These are phyloP conservation scores for Malurus splendens DNA, from an alignment of 2,797 vertebrate species.

Conservation along the genomic window DNA sequence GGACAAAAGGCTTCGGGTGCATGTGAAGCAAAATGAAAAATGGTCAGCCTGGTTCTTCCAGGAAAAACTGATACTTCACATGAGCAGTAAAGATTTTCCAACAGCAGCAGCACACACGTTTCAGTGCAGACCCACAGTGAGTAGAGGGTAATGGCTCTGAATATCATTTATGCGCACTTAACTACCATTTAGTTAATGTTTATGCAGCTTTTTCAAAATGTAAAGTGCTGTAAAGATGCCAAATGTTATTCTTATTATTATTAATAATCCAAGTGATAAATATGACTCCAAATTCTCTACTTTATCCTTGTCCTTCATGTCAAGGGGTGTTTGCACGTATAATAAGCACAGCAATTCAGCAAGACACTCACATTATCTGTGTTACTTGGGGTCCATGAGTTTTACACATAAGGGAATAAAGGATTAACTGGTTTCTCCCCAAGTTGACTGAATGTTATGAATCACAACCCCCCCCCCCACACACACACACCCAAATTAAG, in stretches of 20 bases:
- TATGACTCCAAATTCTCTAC: conserved; percentile 8
- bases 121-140: conserved; percentile 8
- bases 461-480: too few relatives aligned
- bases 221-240: conserved; percentile 50
- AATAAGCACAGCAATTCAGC: conserved; percentile 3
- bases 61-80: conserved; percentile 44
- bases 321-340: neutral
- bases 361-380: neutral
- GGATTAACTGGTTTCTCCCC: neutral
- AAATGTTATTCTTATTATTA: conserved; percentile 42
- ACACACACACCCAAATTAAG: neutral
- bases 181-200: conserved; percentile 56
- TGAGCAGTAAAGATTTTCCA: conserved; percentile 52
- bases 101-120: neutral
- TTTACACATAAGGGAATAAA: neutral
- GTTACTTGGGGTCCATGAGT: neutral
- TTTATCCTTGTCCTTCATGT: conserved; percentile 9
- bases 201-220: conserved; percentile 47
- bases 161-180: conserved; percentile 54
- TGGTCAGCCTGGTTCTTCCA: conserved; percentile 33
- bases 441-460: neutral
- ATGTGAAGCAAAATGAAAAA: conserved; percentile 56
- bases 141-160: conserved; percentile 44
- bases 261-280: conserved; percentile 47
- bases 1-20: conserved; percentile 26